phyloP scores from a whole-genome alignment of 2,888 invertebrate species.

The Drosophila meridionalis region DNA sequence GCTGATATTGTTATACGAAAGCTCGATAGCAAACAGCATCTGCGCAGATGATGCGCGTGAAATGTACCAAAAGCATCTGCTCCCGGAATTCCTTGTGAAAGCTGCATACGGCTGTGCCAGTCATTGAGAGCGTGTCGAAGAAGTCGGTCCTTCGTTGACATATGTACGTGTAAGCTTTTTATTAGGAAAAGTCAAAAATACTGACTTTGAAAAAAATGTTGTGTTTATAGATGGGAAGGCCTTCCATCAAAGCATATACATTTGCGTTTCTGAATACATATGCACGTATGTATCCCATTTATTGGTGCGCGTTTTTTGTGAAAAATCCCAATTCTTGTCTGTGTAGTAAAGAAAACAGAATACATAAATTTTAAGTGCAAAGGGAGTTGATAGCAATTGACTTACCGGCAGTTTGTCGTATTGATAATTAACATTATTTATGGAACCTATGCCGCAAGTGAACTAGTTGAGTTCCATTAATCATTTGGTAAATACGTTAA shows the following conservation, averaged over 20 bases:
- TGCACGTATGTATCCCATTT: conserved; percentile 20
- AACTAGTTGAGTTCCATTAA: conserved; percentile 20
- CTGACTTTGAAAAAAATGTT: conserved; percentile 47
- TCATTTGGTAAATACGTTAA: neutral
- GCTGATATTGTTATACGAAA: conserved; percentile 44
- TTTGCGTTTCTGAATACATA: conserved; percentile 14
- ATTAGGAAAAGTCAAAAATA: conserved; percentile 30
- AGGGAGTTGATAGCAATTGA: neutral
- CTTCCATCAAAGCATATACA: conserved; percentile 28
- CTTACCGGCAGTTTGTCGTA: conserved; percentile 32
- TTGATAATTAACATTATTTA: conserved; percentile 37
- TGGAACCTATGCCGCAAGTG: conserved; percentile 7
- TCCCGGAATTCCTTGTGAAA: conserved; percentile 47
- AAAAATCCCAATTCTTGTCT: neutral
- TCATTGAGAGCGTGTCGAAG: conserved; percentile 66
- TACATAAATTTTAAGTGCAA: neutral
- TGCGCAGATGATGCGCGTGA: conserved; percentile 51
- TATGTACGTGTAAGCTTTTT: conserved; percentile 26
- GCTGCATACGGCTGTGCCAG: conserved; percentile 51
- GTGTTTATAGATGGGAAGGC: conserved; percentile 49
- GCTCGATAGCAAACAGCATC: conserved; percentile 33
- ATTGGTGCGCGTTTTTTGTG: conserved; percentile 5
- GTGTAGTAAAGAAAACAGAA: neutral
- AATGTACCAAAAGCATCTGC: conserved; percentile 37
- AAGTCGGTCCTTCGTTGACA: conserved; percentile 55